Evolutionary conservation across 2,888 invertebrate genomes (phyloP).

Genomic region (Leptinotarsa haldemani): DNA sequence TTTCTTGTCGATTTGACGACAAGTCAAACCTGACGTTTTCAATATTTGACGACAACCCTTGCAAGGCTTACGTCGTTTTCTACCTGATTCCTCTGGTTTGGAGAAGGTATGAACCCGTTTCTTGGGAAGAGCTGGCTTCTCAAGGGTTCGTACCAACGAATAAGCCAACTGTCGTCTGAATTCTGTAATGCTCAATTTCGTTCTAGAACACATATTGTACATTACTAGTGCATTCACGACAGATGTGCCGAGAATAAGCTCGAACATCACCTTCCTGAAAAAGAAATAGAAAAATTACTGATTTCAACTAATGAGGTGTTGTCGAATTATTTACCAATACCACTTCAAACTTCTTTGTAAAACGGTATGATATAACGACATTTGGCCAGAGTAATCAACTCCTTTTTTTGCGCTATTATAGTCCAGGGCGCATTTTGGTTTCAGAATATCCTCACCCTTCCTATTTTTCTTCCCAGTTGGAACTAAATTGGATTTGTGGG

Average conservation of each 20-base stretch:
- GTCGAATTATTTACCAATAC: not conserved
- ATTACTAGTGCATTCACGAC: not conserved
- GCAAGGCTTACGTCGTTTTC: not conserved
- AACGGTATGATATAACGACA: not conserved
- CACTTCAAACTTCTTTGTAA: not conserved
- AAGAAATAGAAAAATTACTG: not conserved
- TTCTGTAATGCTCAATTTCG: not conserved
- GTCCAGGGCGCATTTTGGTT: not conserved
- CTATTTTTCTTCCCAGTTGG: constrained; percentile 4
- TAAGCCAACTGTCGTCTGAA: constrained; percentile 2
- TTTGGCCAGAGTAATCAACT: not conserved
- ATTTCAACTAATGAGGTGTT: not conserved
- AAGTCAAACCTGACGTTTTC: not conserved
- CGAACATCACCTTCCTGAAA: not conserved
- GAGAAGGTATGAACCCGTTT: not conserved
- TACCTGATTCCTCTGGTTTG: constrained; percentile 5
- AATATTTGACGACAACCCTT: not conserved
- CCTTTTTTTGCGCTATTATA: constrained; percentile 8
- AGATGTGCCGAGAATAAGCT: not conserved
- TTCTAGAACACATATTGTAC: not conserved
- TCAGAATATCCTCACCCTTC: not conserved
- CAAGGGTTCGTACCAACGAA: not conserved
- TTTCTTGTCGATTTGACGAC: constrained; percentile 9
- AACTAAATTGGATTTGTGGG: too few relatives aligned
- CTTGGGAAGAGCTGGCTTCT: constrained; percentile 1